A percentile compares a stretch with the other conserved stretches of the same genome.
phyloP scores from a whole-genome alignment of 1,140 invertebrate species.

The Heliconius eleuchia region DNA sequence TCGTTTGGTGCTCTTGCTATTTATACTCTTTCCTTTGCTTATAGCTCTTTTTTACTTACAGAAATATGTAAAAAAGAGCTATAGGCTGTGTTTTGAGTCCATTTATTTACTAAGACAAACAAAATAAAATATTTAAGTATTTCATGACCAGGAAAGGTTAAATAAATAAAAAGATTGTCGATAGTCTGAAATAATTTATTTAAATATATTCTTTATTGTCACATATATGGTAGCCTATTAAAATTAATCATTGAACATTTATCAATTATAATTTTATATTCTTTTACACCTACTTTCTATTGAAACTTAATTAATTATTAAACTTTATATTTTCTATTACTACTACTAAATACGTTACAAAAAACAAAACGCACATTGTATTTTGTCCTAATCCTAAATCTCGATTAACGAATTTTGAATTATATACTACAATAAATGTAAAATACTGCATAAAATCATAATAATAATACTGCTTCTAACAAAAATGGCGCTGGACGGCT shows the following conservation, averaged over 20 bases:
- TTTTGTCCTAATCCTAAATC: not conserved
- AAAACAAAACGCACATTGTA: not conserved
- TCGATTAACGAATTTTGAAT: not conserved
- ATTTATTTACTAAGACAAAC: no score
- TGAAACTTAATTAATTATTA: not conserved
- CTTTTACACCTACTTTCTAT: not conserved
- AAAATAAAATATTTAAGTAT: no score
- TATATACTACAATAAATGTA: constrained; percentile 25
- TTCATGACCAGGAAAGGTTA: not conserved
- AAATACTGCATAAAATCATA: constrained; percentile 39
- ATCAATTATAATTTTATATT: not conserved
- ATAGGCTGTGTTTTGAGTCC: no score
- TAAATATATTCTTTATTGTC: not conserved
- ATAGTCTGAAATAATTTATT: not conserved
- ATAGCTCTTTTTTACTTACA: no score
- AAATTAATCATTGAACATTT: not conserved
- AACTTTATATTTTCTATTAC: no score
- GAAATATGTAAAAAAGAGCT: no score
- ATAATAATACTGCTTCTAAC: constrained; percentile 59
- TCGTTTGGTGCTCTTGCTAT: no score
- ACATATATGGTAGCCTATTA: not conserved
- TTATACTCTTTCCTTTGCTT: no score
- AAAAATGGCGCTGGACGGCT: constrained; percentile 55
- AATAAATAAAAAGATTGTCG: not conserved
- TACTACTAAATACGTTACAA: not conserved